Evolutionary conservation across 2,888 invertebrate genomes (phyloP).

Genomic region (Drosophila rubida): DNA sequence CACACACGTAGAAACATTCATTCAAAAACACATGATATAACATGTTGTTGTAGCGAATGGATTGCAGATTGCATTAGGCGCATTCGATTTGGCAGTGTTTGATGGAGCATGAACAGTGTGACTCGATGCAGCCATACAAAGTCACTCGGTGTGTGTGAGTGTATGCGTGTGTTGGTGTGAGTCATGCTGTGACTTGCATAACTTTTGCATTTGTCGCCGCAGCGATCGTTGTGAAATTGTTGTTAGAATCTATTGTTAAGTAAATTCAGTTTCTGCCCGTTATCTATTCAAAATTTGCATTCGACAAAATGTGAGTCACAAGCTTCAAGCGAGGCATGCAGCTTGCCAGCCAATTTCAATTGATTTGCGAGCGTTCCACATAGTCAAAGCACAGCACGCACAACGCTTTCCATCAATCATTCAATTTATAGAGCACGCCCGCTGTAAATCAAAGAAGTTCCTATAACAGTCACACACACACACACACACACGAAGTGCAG

Average conservation of each 20-base stretch:
- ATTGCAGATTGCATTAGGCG: conserved; percentile 52
- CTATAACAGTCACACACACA: conserved; percentile 15
- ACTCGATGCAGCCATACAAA: conserved; percentile 4
- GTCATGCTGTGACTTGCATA: neutral
- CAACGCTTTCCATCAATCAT: conserved; percentile 44
- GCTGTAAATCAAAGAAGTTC: conserved; percentile 43
- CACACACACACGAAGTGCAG: neutral
- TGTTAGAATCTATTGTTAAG: neutral
- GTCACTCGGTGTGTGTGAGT: neutral
- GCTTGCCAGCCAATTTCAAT: neutral
- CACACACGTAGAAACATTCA: no score
- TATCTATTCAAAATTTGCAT: neutral
- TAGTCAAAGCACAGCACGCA: neutral
- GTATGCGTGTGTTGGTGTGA: neutral
- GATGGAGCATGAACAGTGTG: conserved; percentile 43
- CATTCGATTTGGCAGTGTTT: conserved; percentile 50
- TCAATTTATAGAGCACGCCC: conserved; percentile 23
- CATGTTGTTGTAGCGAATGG: conserved; percentile 42
- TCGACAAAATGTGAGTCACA: neutral
- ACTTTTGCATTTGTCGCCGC: neutral
- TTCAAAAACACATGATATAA: conserved; percentile 35
- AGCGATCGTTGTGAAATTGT: neutral
- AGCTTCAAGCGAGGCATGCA: conserved; percentile 1
- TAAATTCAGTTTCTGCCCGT: neutral
- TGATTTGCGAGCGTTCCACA: conserved; percentile 6